Evolutionary conservation across 2,113 vertebrate genomes (phyloP).

Genomic region (Mystacornis crossleyi): DNA sequence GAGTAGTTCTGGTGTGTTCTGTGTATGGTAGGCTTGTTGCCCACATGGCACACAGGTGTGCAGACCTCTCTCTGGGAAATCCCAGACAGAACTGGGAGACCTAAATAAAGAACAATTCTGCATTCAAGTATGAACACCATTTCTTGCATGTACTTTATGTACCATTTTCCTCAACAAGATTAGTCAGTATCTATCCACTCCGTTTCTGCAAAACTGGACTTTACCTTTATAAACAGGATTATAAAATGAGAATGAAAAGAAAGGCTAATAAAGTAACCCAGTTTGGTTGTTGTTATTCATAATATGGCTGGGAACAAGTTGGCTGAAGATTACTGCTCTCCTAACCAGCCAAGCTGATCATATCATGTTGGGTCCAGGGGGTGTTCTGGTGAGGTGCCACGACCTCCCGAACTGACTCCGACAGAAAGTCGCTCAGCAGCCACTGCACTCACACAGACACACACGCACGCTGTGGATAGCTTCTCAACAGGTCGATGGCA

Average conservation of each 20-base stretch:
- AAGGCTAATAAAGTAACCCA: neutral
- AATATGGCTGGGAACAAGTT: neutral
- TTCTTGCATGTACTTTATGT: neutral
- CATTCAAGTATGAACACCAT: neutral
- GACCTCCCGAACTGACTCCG: no score
- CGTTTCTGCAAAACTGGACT: neutral
- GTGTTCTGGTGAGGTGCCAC: no score
- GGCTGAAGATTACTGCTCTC: no score
- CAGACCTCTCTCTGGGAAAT: neutral
- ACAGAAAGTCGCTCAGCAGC: no score
- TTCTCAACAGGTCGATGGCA: no score
- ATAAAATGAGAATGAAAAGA: neutral
- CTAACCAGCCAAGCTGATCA: no score
- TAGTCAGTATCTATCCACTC: neutral
- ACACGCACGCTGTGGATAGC: no score
- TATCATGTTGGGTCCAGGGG: no score
- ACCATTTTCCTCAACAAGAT: neutral
- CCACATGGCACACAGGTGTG: neutral
- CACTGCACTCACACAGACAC: no score
- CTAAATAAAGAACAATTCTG: neutral
- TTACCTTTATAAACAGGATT: neutral
- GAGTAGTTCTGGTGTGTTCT: neutral
- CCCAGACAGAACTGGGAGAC: neutral
- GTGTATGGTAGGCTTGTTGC: fast-evolving
- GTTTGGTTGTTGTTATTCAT: neutral